These are phyloP conservation scores for Pristiophorus japonicus DNA, from an alignment of 2,113 vertebrate genomes.

Conservation along the genomic window DNA sequence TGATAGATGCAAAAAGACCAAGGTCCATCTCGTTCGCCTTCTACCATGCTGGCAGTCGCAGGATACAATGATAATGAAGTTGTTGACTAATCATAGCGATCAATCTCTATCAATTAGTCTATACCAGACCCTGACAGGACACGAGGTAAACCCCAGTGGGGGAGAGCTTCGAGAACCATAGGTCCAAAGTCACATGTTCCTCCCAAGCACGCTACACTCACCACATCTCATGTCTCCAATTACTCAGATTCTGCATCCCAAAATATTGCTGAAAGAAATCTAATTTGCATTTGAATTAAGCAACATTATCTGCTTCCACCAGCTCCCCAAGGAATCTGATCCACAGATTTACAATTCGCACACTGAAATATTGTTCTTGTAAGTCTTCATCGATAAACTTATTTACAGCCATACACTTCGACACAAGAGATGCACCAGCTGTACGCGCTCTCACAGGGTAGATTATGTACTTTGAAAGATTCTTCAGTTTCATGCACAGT, in stretches of 20 bases:
- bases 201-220: background rate
- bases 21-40: background rate
- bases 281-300: background rate
- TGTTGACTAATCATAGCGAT: background rate
- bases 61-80: background rate
- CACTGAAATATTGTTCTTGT: background rate
- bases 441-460: too few relatives aligned
- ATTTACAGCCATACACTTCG: background rate
- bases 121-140: background rate
- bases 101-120: background rate
- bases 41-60: background rate
- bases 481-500: background rate
- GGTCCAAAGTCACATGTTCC: background rate
- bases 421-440: background rate
- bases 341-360: background rate
- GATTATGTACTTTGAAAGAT: background rate
- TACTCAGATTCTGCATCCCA: background rate
- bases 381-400: background rate
- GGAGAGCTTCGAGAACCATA: background rate
- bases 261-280: background rate
- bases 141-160: background rate
- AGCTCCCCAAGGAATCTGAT: too few relatives aligned
- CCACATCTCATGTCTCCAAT: background rate
- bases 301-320: background rate
- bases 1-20: background rate